Conservation (phyloP, 2,797 vertebrate genomes). For the Orientallactaga sibirica region DNA sequence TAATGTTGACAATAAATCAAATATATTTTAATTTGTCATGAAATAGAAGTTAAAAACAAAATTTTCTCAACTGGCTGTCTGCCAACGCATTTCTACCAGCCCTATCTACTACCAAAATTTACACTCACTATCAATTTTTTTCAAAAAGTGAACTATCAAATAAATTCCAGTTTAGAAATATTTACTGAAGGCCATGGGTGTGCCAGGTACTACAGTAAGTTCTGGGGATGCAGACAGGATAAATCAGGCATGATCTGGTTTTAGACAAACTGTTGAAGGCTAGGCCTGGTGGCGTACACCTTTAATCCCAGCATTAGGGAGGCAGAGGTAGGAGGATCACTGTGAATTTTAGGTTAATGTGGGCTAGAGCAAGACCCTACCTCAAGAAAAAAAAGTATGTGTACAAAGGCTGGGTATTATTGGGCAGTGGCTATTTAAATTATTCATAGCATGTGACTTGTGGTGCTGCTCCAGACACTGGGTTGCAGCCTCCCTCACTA, state of each 20-base stretch:
- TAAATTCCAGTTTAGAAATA: slow-evolving; percentile 17
- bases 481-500: neutral
- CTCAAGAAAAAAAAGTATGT: no score
- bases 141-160: slow-evolving; percentile 21
- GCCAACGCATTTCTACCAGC: slow-evolving; percentile 38
- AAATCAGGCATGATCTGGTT: neutral
- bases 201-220: neutral
- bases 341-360: no score
- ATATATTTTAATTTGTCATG: slow-evolving; percentile 67
- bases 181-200: neutral
- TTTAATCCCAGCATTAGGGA: no score
- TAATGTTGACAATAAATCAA: slow-evolving; percentile 64
- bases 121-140: neutral
- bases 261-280: neutral
- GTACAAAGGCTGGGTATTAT: neutral
- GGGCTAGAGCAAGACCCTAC: no score
- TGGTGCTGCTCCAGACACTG: neutral
- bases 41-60: slow-evolving; percentile 53
- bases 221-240: neutral
- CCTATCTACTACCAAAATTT: slow-evolving; percentile 37
- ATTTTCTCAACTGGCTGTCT: slow-evolving; percentile 11
- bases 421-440: slow-evolving; percentile 13
- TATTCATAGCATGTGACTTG: neutral
- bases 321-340: no score
- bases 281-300: neutral